Evolutionary conservation across 1,140 invertebrate genomes (phyloP).

Genomic region (Zaprionus gabonicus): DNA sequence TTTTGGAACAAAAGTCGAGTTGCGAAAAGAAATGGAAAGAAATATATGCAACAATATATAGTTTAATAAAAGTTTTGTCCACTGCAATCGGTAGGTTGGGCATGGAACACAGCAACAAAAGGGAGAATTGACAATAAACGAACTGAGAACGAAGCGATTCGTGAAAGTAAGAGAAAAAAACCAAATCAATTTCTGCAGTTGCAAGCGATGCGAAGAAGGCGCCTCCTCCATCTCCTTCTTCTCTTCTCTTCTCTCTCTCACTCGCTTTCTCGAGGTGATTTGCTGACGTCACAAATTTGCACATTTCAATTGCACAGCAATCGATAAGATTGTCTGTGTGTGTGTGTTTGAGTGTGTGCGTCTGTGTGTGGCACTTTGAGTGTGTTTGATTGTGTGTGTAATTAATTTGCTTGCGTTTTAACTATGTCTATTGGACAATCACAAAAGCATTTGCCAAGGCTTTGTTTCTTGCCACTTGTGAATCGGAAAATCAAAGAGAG

Average conservation of each 20-base stretch:
- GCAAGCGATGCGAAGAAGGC: conserved; percentile 28
- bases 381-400: conserved; percentile 35
- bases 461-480: background rate
- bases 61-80: conserved; percentile 52
- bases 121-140: conserved; percentile 48
- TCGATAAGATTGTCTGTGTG: conserved; percentile 39
- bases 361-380: conserved; percentile 12
- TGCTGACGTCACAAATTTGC: conserved; percentile 53
- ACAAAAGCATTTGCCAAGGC: conserved; percentile 58
- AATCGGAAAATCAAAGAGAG: conserved; percentile 15
- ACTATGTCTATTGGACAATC: conserved; percentile 1
- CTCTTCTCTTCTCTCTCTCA: background rate
- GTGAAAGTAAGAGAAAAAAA: conserved; percentile 48
- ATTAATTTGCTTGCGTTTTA: conserved; percentile 35
- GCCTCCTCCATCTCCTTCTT: conserved; percentile 10
- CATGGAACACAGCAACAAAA: conserved; percentile 66
- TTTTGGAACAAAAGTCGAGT: conserved; percentile 70
- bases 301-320: conserved; percentile 62
- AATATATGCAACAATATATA: conserved; percentile 58
- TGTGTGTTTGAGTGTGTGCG: conserved; percentile 21
- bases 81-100: conserved; percentile 4
- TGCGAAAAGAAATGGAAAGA: conserved; percentile 74
- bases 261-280: conserved; percentile 18
- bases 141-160: conserved; percentile 61
- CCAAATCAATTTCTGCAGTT: conserved; percentile 41